Conservation (phyloP, 2,113 vertebrate species). For the Regulus satrapa region DNA sequence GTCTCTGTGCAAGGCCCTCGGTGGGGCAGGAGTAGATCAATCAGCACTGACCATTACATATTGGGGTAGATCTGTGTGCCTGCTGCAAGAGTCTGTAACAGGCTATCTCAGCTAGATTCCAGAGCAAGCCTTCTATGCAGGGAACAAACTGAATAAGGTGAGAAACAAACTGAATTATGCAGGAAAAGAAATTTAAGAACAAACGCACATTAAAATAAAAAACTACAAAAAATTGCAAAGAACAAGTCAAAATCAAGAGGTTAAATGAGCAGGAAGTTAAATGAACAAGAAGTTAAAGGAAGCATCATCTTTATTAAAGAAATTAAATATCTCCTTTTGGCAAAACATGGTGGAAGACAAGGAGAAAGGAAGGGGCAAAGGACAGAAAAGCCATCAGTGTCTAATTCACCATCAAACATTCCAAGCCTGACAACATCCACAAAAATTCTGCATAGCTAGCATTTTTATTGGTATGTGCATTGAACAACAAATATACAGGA, state of each 20-base stretch:
- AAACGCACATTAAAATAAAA: not conserved
- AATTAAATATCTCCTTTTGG: not conserved
- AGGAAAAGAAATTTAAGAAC: not conserved
- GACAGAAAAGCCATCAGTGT: not conserved
- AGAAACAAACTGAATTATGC: not conserved
- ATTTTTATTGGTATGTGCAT: not conserved
- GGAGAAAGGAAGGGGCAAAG: not conserved
- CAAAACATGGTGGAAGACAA: not conserved
- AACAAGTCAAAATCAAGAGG: not conserved
- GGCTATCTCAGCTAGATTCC: not conserved
- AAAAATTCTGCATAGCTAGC: not conserved
- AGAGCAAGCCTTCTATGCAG: not conserved
- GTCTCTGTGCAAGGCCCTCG: not conserved
- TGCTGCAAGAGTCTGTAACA: not conserved
- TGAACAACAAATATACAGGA: not conserved
- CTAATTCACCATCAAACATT: not conserved
- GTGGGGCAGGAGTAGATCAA: not conserved
- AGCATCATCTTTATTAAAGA: not conserved
- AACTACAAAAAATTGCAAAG: not conserved
- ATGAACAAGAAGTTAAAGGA: not conserved
- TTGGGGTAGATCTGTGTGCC: not conserved
- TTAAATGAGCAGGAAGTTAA: not conserved
- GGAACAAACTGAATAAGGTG: not conserved
- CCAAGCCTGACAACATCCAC: not conserved
- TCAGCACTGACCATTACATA: not conserved